A percentile compares a stretch with the other conserved stretches of the same genome.
These are phyloP conservation scores for Thamnophis elegans DNA, from an alignment of 2,797 vertebrate genomes.

Conservation along the genomic window DNA sequence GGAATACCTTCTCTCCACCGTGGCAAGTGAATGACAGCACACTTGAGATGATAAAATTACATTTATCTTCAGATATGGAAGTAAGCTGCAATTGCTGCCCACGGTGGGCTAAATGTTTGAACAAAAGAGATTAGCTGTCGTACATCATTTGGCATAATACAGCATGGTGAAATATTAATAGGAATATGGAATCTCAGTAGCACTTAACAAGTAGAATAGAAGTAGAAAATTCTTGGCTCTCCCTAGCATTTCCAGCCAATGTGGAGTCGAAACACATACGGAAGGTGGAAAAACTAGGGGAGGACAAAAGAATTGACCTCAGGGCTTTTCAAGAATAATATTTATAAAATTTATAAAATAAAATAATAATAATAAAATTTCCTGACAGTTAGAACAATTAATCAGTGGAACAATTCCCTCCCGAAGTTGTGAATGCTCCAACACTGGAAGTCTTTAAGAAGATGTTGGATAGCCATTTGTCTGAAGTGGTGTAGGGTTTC, in stretches of 20 bases:
- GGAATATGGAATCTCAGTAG: background rate
- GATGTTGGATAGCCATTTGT: no score
- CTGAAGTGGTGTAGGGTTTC: no score
- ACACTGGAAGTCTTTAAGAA: no score
- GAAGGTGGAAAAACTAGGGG: background rate
- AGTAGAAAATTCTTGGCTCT: background rate
- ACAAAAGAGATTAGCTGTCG: conserved; percentile 49
- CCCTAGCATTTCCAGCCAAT: background rate
- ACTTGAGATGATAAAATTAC: conserved; percentile 40
- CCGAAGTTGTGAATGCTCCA: no score
- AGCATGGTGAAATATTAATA: conserved; percentile 8
- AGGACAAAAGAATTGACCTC: background rate
- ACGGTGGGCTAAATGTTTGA: conserved; percentile 32
- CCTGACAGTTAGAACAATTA: no score
- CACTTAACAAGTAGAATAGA: background rate
- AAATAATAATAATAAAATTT: no score
- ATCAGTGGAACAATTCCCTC: no score
- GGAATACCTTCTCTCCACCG: conserved; percentile 41
- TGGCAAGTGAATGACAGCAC: conserved; percentile 48
- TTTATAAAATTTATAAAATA: no score
- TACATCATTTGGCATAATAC: conserved; percentile 51
- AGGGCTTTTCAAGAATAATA: background rate
- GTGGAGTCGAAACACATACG: background rate
- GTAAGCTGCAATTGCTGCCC: conserved; percentile 51
- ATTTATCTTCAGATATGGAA: conserved; percentile 38